These are phyloP conservation scores for Xiphophorus maculatus DNA, from an alignment of 2,113 vertebrate species.

Conservation along the genomic window DNA sequence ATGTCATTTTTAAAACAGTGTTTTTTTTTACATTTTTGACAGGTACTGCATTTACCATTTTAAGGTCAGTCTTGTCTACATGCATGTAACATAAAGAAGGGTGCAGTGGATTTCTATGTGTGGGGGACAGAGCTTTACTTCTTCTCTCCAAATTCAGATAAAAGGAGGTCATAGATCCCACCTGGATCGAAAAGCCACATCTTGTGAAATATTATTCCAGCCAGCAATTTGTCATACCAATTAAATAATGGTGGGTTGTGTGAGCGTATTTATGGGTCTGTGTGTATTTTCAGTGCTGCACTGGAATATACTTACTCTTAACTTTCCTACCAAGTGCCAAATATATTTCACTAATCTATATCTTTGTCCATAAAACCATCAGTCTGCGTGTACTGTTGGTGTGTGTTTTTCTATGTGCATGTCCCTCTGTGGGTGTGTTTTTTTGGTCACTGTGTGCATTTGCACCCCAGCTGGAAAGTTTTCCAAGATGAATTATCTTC, in stretches of 20 bases:
- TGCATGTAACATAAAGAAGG: not conserved
- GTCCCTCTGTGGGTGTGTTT: slow-evolving; percentile 33
- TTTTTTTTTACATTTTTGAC: not conserved
- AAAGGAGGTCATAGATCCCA: not conserved
- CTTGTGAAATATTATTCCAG: slow-evolving; percentile 25
- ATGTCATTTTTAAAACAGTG: not conserved
- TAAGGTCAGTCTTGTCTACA: not conserved
- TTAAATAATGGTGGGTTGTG: slow-evolving; percentile 23
- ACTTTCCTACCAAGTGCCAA: slow-evolving; percentile 27
- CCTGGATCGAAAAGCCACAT: not conserved
- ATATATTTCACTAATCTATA: slow-evolving; percentile 35
- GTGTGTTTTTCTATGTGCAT: slow-evolving; percentile 12
- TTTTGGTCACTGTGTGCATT: slow-evolving; percentile 31
- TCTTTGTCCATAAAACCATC: slow-evolving; percentile 27
- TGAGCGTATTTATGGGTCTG: slow-evolving; percentile 5
- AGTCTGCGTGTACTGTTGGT: slow-evolving; percentile 11
- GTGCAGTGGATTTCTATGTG: not conserved
- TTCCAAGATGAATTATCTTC: slow-evolving; percentile 31
- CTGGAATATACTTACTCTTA: slow-evolving; percentile 54
- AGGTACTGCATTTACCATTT: not conserved
- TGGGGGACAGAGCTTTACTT: not conserved
- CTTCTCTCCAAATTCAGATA: not conserved
- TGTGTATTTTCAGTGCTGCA: slow-evolving; percentile 23
- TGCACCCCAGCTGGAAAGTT: slow-evolving; percentile 36
- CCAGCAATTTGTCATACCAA: slow-evolving; percentile 38